phyloP scores from a whole-genome alignment of 1,140 invertebrate species.

The Drosophila kikkawai region DNA sequence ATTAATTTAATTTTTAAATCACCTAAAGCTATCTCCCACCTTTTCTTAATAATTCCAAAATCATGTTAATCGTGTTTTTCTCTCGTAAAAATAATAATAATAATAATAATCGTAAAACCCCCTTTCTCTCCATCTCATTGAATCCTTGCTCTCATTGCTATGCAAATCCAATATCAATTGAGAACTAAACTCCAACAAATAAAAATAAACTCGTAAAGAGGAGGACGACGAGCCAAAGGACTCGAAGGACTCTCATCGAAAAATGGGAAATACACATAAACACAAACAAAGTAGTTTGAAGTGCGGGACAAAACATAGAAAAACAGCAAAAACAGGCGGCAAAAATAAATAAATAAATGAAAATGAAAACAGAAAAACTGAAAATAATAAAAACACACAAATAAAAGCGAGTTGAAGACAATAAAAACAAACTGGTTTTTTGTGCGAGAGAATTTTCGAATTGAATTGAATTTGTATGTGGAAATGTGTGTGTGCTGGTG shows the following conservation, averaged over 20 bases:
- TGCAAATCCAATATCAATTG: constrained; percentile 37
- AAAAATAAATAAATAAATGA: constrained; percentile 52
- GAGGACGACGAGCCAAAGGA: background rate
- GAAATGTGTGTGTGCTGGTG: background rate
- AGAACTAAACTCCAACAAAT: constrained; percentile 27
- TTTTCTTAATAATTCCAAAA: background rate
- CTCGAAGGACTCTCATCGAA: constrained; percentile 5
- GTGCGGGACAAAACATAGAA: constrained; percentile 36
- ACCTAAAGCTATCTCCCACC: background rate
- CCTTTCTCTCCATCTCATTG: background rate
- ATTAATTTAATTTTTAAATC: background rate
- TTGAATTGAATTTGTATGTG: constrained; percentile 77
- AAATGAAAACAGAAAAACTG: constrained; percentile 11
- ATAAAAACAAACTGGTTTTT: constrained; percentile 66
- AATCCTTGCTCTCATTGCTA: constrained; percentile 14
- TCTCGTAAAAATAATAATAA: background rate
- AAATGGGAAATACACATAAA: constrained; percentile 19
- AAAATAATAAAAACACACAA: constrained; percentile 35
- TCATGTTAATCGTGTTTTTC: background rate
- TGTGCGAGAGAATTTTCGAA: constrained; percentile 57
- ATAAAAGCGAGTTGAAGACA: constrained; percentile 21
- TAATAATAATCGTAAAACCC: background rate
- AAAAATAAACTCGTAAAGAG: constrained; percentile 44
- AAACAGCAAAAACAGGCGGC: constrained; percentile 4
- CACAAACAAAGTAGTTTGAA: constrained; percentile 71